Base-by-base conservation (phyloP, 2,113 vertebrate species). In the Arothron firmamentum region DNA sequence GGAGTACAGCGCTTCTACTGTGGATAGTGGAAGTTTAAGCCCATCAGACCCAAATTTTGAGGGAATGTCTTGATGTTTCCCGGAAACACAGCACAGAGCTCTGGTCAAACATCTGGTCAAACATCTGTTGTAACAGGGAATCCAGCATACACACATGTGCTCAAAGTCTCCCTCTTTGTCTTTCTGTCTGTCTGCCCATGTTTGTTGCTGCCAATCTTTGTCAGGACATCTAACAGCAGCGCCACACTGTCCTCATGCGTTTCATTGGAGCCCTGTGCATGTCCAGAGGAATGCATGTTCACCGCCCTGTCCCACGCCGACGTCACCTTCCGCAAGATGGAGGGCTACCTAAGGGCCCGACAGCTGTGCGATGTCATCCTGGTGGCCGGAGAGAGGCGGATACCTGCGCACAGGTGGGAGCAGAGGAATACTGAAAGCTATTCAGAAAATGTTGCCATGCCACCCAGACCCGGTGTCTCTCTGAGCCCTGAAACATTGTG, bases 311-410 rank as follows among this genome's bases (percentile, higher is more conserved):
- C 95, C 79, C 97, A 99, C 4, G 95, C 96, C 2, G 95, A 98
- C 67, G 88, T 93, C 74, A 97, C 95, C 53, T 96, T 98, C 90
- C 93, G 93, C 75, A 96, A 93, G 85, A 98, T 98, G 96, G 97
- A 99, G 89, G 93, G 94, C 67, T 98, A 98, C 82, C 89, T 98
- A 68, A 92, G 92, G 79, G 92, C 93, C 67, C 93, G 94, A 45
- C 94, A 97, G 75, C 90, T 99, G 0, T 99, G 97, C 64, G 97
- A 98, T 66, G 96, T 99, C 56, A 90, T 95, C 43, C 90, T 99
- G 72, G 92, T 98, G 79, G 96, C 93, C 50, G 95, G 95, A 63
- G 97, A 98, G 23, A 91, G 95, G 25, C 92, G 93, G 81, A 99
- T 99, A 90, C 95, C 97, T 68, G 96, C 97, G 52, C 97, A 99